Conservation (phyloP, 2,888 invertebrate species). For the Cataglyphis altisquamis region DNA sequence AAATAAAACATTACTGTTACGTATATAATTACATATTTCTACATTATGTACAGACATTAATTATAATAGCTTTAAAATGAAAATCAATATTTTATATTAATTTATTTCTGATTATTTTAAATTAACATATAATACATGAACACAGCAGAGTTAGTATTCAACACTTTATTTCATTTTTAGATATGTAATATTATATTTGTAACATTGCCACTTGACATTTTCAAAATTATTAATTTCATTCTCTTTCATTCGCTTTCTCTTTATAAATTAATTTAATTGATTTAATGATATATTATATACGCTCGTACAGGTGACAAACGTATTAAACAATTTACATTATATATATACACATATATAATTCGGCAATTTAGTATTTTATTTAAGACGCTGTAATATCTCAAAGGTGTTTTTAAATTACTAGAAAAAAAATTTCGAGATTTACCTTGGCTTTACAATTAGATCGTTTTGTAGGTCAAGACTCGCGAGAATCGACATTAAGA, state of each 20-base stretch:
- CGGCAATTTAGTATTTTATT: constrained; percentile 46
- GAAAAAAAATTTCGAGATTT: background rate
- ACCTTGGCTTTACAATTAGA: constrained; percentile 33
- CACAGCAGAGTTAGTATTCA: background rate
- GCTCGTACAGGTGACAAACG: constrained; percentile 17
- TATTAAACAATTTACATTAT: constrained; percentile 44
- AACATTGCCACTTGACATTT: constrained; percentile 4
- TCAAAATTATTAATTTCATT: constrained; percentile 8
- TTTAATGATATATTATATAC: background rate
- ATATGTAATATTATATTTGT: background rate
- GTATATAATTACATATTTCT: background rate
- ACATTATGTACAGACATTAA: constrained; percentile 14
- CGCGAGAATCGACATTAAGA: constrained; percentile 53
- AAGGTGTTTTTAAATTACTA: background rate
- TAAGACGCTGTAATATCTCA: background rate
- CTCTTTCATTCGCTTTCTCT: background rate
- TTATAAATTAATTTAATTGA: constrained; percentile 20
- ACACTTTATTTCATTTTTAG: background rate
- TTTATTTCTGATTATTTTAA: constrained; percentile 14
- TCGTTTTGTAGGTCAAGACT: constrained; percentile 65
- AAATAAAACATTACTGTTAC: constrained; percentile 27
- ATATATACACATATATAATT: constrained; percentile 42
- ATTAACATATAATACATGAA: background rate
- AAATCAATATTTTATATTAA: background rate
- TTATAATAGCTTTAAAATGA: constrained; percentile 18